Evolutionary conservation across 30 jellyfish, hydroid and myxozoan genomes (phyloP), one percentile per base, ranked within the genome.

Genomic region (Aurelia aurita): DNA sequence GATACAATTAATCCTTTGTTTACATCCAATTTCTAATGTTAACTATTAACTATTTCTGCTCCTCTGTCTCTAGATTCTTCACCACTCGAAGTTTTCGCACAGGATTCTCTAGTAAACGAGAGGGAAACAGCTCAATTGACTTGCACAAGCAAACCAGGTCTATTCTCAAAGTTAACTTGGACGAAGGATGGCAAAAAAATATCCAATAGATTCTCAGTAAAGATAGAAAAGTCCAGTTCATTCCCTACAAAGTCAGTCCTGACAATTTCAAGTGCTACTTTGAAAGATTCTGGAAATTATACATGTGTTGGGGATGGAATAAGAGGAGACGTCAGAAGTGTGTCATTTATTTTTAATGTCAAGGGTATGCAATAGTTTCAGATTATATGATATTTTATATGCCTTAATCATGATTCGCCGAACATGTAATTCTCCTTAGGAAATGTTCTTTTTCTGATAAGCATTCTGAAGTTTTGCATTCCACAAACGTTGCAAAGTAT

Each of bases 271-370:
- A 78, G 26, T 28, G 80, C 91, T 26, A 74, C 79, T 13, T 63
- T 87, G 20, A 55, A 49, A 1, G 94, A 93, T 69, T 60, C 97
- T 47, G 98, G 98, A 19, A 68, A 60, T 32, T 93, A 87, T 72
- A 58, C 92, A 14, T 93, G 98, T 64, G 72, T 79, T 49, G 98
- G 91, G 35, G 54, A 72, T 7, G 90, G 47, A 27, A 64, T 86
- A 5, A 60, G 96, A 20, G 94, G 89, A 18, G 85, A 59, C 19
- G 70, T n/a, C 12, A 46, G 35, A 27, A 58, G 32, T 4, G 80
- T 74, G 9, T 19, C 67, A 3, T 65, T 69, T 0, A 23, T 35
- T 28, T 60, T 92, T 14, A 44, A 25, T 18, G 96, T 87, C 27
- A 55, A 32, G 22, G 35, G 69, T 28, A 8, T 43, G 25, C 9